phyloP scores from a whole-genome alignment of 2,113 vertebrate genomes.

The Colaptes auratus region DNA sequence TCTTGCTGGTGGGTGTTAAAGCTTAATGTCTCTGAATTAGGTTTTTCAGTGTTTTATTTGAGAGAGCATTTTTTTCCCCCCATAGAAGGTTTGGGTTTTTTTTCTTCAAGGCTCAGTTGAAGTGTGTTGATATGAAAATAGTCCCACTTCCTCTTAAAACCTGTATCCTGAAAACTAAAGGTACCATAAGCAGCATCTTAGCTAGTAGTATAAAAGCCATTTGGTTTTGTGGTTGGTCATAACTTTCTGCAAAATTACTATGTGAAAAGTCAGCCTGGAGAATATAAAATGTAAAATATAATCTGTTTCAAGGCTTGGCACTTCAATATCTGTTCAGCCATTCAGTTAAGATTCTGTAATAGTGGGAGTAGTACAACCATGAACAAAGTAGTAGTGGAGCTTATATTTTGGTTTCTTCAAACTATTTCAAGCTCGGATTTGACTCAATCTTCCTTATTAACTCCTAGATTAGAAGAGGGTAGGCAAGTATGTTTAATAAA shows the following conservation, averaged over 20 bases:
- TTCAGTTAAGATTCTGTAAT: background rate
- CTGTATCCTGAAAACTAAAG: background rate
- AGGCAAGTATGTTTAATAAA: background rate
- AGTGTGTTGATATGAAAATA: background rate
- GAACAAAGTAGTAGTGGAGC: background rate
- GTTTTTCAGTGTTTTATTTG: background rate
- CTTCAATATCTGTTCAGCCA: background rate
- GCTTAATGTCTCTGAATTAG: background rate
- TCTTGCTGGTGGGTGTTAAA: background rate
- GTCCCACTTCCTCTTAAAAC: background rate
- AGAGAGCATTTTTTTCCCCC: background rate
- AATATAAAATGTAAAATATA: rapidly evolving
- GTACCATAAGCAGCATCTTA: background rate
- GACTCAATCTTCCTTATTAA: background rate
- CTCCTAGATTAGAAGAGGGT: background rate
- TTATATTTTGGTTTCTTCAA: background rate
- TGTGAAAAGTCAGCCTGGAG: background rate
- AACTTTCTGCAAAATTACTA: background rate
- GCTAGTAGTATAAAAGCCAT: background rate
- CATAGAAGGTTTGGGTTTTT: background rate
- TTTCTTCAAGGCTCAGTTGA: background rate
- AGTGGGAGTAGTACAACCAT: background rate
- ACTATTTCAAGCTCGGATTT: background rate
- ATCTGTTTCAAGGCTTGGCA: background rate
- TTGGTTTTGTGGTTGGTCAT: background rate